Conservation (phyloP, 2,888 invertebrate genomes). For the Tachina fera region DNA sequence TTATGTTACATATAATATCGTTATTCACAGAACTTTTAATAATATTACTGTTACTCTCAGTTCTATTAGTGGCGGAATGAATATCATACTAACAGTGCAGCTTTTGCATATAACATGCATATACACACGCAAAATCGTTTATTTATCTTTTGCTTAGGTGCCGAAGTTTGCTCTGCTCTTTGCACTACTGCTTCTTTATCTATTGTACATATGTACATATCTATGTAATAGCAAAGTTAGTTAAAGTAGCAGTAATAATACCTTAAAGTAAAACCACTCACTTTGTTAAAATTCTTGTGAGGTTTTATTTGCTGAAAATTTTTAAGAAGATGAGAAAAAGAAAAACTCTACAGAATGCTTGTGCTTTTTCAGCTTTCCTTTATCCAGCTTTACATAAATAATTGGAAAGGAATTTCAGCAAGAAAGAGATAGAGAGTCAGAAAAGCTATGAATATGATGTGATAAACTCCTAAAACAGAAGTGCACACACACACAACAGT, state of each 20-base stretch:
- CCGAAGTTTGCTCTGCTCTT: background rate
- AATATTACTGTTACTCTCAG: too few species aligned
- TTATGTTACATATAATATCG: too few species aligned
- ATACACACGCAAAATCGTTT: too few species aligned
- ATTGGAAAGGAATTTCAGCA: slow-evolving; percentile 45
- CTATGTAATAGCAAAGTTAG: background rate
- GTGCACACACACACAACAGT: background rate
- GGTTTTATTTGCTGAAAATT: slow-evolving; percentile 38
- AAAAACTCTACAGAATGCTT: slow-evolving; percentile 54
- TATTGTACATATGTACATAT: background rate
- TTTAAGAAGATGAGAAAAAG: too few species aligned
- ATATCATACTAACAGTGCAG: too few species aligned
- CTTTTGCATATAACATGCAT: too few species aligned
- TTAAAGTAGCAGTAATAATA: slow-evolving; percentile 27
- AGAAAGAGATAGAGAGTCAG: background rate
- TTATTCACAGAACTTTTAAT: too few species aligned
- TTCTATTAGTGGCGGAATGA: too few species aligned
- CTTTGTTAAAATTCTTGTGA: slow-evolving; percentile 64
- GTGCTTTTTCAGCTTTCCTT: slow-evolving; percentile 49
- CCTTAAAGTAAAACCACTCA: slow-evolving; percentile 63
- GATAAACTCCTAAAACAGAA: slow-evolving; percentile 13
- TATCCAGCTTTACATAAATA: slow-evolving; percentile 58
- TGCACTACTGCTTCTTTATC: background rate
- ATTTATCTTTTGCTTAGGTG: background rate
- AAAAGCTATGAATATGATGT: background rate